A percentile compares a stretch with the other conserved stretches of the same genome.
phyloP scores from a whole-genome alignment of 1,140 invertebrate species.

The Popillia japonica region DNA sequence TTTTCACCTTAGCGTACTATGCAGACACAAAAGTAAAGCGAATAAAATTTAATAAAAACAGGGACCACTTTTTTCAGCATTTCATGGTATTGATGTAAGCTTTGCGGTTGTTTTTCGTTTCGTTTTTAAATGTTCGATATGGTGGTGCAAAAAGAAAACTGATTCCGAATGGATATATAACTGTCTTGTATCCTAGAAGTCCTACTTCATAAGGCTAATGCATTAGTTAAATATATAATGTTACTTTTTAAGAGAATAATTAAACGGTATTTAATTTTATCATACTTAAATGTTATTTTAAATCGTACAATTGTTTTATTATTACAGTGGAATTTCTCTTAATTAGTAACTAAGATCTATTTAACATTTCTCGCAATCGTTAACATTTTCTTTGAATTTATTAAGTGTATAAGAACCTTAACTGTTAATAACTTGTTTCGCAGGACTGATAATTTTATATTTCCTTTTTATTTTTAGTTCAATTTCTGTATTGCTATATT shows the following conservation, averaged over 20 bases:
- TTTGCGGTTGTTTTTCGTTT: not conserved
- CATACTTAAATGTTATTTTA: too few relatives aligned
- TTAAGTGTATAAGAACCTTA: not conserved
- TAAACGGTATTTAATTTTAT: too few relatives aligned
- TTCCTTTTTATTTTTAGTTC: not conserved
- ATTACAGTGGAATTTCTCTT: too few relatives aligned
- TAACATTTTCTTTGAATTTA: not conserved
- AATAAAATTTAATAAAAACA: not conserved
- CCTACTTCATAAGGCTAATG: too few relatives aligned
- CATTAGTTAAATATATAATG: too few relatives aligned
- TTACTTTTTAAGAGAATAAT: too few relatives aligned
- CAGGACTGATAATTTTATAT: constrained; percentile 9
- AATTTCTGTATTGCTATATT: constrained; percentile 1
- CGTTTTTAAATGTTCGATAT: not conserved
- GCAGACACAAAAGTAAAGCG: not conserved
- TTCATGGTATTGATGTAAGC: not conserved
- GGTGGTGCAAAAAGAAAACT: not conserved
- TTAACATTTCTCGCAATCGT: not conserved
- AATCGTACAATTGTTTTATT: too few relatives aligned
- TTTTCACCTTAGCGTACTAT: not conserved
- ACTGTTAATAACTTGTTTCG: not conserved
- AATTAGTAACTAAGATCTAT: not conserved
- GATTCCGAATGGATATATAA: too few relatives aligned
- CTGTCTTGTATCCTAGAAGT: too few relatives aligned
- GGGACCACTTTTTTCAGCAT: constrained; percentile 1